These are phyloP conservation scores for Andrena fulva DNA, from an alignment of 2,888 invertebrate species.

Conservation along the genomic window DNA sequence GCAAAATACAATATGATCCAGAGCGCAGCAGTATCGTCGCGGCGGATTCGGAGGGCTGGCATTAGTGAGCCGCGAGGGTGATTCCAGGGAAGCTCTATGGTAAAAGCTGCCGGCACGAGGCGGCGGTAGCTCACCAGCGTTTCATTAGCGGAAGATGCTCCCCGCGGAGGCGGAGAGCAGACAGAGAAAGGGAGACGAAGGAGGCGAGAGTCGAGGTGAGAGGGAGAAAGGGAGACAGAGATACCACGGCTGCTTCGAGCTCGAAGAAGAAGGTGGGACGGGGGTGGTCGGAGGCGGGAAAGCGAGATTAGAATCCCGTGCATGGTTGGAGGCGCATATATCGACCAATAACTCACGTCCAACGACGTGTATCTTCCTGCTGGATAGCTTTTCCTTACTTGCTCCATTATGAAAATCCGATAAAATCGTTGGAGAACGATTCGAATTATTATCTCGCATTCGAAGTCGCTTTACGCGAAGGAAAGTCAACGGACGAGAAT, in stretches of 20 bases:
- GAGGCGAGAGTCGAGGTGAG: slow-evolving; percentile 23
- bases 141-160: slow-evolving; percentile 84
- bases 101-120: slow-evolving; percentile 82
- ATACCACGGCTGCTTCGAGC: slow-evolving; percentile 46
- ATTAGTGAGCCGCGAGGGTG: slow-evolving; percentile 74
- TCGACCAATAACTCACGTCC: slow-evolving; percentile 74
- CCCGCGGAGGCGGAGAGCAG: slow-evolving; percentile 72
- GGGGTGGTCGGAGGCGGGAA: slow-evolving; percentile 72
- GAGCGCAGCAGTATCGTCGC: slow-evolving; percentile 38
- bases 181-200: slow-evolving; percentile 29
- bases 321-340: slow-evolving; percentile 77
- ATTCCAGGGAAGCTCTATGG: slow-evolving; percentile 71
- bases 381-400: slow-evolving; percentile 55
- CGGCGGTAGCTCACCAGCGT: slow-evolving; percentile 84
- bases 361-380: slow-evolving; percentile 68
- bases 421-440: slow-evolving; percentile 51
- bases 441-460: slow-evolving; percentile 21
- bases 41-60: slow-evolving; percentile 59
- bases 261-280: slow-evolving; percentile 71
- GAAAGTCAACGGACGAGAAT: background rate
- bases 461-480: slow-evolving; percentile 6
- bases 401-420: slow-evolving; percentile 43
- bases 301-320: slow-evolving; percentile 83
- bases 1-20: slow-evolving; percentile 79
- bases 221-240: slow-evolving; percentile 28